A percentile compares a stretch with the other conserved stretches of the same genome.
Conservation (phyloP, 2,113 vertebrate genomes). For the Ursus arctos region DNA sequence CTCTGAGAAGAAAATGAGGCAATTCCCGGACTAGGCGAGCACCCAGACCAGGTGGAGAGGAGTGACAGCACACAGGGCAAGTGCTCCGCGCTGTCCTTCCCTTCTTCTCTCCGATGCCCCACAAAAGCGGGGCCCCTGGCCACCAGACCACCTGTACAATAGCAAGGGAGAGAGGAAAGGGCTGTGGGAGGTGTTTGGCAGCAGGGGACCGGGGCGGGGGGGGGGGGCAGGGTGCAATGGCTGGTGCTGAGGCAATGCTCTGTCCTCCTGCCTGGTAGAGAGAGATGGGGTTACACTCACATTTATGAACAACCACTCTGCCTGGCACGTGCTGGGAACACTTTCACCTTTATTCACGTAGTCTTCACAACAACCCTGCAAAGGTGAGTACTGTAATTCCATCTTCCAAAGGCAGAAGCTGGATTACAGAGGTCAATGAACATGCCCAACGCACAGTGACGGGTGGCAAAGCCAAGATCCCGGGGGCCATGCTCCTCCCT, state of each 20-base stretch:
- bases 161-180: background rate
- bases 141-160: background rate
- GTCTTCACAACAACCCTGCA: background rate
- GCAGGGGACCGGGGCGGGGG: no score
- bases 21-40: background rate
- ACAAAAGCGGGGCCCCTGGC: background rate
- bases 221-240: fast-evolving
- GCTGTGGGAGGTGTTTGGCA: background rate
- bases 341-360: background rate
- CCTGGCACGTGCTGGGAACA: background rate
- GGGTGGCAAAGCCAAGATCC: background rate
- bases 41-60: background rate
- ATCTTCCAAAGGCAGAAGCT: background rate
- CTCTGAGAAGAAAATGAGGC: background rate
- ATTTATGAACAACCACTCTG: background rate
- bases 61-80: background rate
- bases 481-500: background rate
- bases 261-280: background rate
- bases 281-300: background rate
- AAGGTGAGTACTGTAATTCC: background rate
- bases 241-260: background rate
- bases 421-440: background rate
- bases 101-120: background rate
- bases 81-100: background rate
- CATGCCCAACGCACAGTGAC: background rate